A percentile compares a stretch with the other conserved stretches of the same genome.
Evolutionary conservation across 2,888 invertebrate genomes (phyloP).

Genomic region (Mylabris sibirica): DNA sequence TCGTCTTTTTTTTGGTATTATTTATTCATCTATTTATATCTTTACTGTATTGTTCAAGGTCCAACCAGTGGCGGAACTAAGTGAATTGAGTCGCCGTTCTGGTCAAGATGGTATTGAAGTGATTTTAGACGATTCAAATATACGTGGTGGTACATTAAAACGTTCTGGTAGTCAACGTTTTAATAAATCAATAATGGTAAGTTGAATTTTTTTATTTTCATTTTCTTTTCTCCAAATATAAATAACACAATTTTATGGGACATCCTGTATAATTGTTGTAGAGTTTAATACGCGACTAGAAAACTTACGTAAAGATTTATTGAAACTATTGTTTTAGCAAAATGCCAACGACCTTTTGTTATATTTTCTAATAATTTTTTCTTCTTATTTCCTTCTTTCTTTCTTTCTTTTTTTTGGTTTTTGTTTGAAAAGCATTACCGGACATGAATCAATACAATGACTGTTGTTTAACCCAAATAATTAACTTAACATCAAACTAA

Average conservation of each 20-base stretch:
- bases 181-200: conserved; percentile 71
- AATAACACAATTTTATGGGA: neutral
- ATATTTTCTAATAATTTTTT: too few relatives aligned
- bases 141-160: conserved; percentile 79
- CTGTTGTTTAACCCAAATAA: conserved; percentile 6
- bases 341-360: too few relatives aligned
- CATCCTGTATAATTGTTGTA: neutral
- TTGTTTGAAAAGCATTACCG: neutral
- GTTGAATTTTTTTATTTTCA: conserved; percentile 41
- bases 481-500: neutral
- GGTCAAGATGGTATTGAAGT: conserved; percentile 73
- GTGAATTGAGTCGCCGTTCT: conserved; percentile 84
- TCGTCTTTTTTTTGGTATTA: too few relatives aligned
- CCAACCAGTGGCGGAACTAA: conserved; percentile 91
- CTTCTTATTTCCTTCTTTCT: neutral
- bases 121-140: conserved; percentile 72
- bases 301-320: too few relatives aligned
- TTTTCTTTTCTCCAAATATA: neutral
- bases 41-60: conserved; percentile 68
- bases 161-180: conserved; percentile 83
- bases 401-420: neutral
- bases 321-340: too few relatives aligned
- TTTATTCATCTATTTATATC: neutral
- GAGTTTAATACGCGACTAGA: too few relatives aligned
- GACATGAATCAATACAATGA: neutral